A percentile compares a stretch with the other conserved stretches of the same genome.
phyloP scores from a whole-genome alignment of 2,797 vertebrate species.

The Sebastes minor region DNA sequence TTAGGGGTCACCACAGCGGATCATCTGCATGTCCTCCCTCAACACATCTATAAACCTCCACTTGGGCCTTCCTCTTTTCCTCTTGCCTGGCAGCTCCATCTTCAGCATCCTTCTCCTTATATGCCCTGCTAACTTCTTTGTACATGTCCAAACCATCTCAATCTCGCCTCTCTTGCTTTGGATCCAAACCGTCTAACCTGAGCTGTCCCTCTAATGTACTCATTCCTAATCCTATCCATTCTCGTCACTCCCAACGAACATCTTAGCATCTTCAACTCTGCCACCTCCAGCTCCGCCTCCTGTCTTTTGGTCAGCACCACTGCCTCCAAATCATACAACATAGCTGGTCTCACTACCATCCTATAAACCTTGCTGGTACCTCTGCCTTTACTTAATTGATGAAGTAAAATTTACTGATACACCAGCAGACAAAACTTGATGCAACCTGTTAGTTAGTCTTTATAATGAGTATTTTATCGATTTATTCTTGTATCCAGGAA shows the following conservation, averaged over 20 bases:
- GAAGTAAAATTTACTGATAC: neutral
- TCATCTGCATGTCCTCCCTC: neutral
- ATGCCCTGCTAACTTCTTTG: too few species aligned
- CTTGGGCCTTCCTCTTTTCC: neutral
- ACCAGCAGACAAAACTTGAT: too few species aligned
- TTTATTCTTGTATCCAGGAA: constrained; percentile 3
- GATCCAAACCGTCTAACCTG: too few species aligned
- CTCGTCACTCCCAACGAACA: too few species aligned
- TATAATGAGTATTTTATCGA: neutral
- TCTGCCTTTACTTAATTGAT: too few species aligned
- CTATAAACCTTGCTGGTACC: neutral
- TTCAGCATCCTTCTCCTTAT: too few species aligned
- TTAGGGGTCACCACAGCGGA: too few species aligned
- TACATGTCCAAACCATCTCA: too few species aligned
- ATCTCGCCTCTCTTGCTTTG: too few species aligned
- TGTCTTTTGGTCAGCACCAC: neutral
- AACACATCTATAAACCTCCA: neutral
- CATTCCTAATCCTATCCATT: too few species aligned
- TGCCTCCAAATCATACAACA: neutral
- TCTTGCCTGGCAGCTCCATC: too few species aligned
- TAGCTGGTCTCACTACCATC: neutral
- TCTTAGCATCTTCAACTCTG: neutral
- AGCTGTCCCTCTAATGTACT: too few species aligned
- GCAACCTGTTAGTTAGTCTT: neutral
- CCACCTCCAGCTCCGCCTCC: neutral